These are phyloP conservation scores for Bryconaethiops microstoma DNA, from an alignment of 2,797 vertebrate genomes.

Conservation along the genomic window DNA sequence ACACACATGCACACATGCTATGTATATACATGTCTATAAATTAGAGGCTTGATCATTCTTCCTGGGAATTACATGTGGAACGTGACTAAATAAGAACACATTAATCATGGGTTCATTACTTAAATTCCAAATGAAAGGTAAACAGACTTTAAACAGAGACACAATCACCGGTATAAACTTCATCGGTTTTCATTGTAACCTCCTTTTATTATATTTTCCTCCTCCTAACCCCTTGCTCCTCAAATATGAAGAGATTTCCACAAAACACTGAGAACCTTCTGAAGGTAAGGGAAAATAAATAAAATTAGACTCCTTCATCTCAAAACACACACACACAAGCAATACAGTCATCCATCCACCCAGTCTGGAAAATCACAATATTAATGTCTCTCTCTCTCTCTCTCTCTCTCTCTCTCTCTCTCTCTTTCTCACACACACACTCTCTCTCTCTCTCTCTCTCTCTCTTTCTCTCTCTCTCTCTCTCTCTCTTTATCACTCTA, in stretches of 20 bases:
- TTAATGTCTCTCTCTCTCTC: too few relatives aligned
- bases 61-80: background rate
- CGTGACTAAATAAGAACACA: background rate
- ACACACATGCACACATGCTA: too few relatives aligned
- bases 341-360: background rate
- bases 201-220: background rate
- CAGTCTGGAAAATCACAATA: background rate
- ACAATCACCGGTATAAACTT: background rate
- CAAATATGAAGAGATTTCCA: conserved; percentile 31
- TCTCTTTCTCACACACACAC: too few relatives aligned
- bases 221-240: background rate
- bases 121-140: background rate
- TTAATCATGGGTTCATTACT: background rate
- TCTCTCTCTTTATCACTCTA: background rate
- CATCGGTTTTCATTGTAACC: conserved; percentile 9
- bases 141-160: background rate
- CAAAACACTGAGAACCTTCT: conserved; percentile 27
- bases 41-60: background rate
- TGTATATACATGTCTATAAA: background rate
- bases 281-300: conserved; percentile 43
- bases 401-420: too few relatives aligned
- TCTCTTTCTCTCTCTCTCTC: background rate
- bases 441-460: too few relatives aligned
- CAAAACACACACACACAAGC: background rate
- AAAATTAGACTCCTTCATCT: conserved; percentile 3